Evolutionary conservation across 2,797 vertebrate species (phyloP), one percentile per base, ranked within the genome.

Genomic region (Pangasius krempfi): DNA sequence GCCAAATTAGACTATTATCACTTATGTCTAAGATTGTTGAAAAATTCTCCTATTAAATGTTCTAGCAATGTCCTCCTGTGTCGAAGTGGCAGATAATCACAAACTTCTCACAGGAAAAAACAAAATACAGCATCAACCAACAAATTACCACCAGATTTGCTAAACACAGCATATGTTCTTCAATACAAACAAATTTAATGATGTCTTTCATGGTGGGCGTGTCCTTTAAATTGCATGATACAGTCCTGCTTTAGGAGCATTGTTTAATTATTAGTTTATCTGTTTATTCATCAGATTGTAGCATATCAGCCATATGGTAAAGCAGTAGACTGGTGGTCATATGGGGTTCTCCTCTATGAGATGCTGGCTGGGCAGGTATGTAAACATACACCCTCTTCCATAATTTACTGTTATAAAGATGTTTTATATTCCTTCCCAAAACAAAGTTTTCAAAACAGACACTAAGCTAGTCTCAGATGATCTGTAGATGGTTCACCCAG

Each of bases 301-400:
- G 97, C 97, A 1, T 98, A 98, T 92, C 98, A 98, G 92, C 97
- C 97, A 0, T 98, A 98, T 0, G 94, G 96, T 87, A 98, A 97
- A 93, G 97, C 97, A 5, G 97, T 98, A 22, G 97, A 98, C 91
- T 98, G 98, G 98, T 98, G 98, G 98, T 97, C 98, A 12, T 98
- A 96, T 68, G 98, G 98, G 50, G 97, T 98, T 0, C 94, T 98
- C 88, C 93, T 98, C 5, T 98, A 98, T 89, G 97, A 98, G 92
- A 98, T 98, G 97, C 92, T 98, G 91, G 97, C 98, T 8, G 98
- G 98, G 90, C 98, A 98, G 97, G 97, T 98, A 94, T 81, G 79
- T 84, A 20, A 30, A 54, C 54, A 78, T 52, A 91, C 30, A 86
- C n/a, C 18, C 30, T 66, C 18, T 68, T 30, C 16, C 16, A 66